Base-by-base conservation (phyloP, 2,113 vertebrate genomes). In the Loxodonta africana region DNA sequence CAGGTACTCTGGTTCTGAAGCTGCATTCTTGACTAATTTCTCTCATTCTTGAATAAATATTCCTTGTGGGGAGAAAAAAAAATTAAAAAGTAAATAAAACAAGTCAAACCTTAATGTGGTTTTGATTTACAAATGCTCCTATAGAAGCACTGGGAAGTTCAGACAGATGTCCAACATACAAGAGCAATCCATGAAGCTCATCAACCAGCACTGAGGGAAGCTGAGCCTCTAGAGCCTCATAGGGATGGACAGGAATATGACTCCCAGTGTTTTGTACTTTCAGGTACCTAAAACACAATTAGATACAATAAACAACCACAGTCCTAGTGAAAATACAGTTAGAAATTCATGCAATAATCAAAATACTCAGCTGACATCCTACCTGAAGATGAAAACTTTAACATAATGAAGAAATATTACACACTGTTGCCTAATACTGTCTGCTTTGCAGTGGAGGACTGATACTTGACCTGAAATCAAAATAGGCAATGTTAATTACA, bases 341-440 rank as follows among this genome's bases (percentile, higher is more conserved):
- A 92, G n/a, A 88, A 74, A 95, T n/a, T 69, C 78, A 95, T 10
- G 5, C 7, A 90, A 18, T 71, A 82, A 73, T 51, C 11, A 90
- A 86, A 69, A 82, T 8, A 88, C 3, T 71, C 23, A 30, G 57
- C 11, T 91, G 91, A 69, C 20, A 88, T 94, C 98, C 97, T 98
- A 99, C 99, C 99, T 99, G 98, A 99, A 99, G 97, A 99, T 93
- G 97, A 99, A 99, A 97, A 99, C 99, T 98, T 99, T 99, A 84
- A 99, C 98, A 96, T 99, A 99, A 95, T 99, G 99, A 96, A 99
- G 98, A 98, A 99, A 99, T 26, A 97, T 97, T 88, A 99, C 93
- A 97, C 99, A 99, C 10, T 99, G 99, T 51, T 98, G 99, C 87
- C 99, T 99, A 87, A 99, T 99, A 88, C 98, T 98, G 60, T 99